A percentile compares a stretch with the other conserved stretches of the same genome.
phyloP scores from a whole-genome alignment of 2,888 invertebrate genomes.

The Macaria liturata region DNA sequence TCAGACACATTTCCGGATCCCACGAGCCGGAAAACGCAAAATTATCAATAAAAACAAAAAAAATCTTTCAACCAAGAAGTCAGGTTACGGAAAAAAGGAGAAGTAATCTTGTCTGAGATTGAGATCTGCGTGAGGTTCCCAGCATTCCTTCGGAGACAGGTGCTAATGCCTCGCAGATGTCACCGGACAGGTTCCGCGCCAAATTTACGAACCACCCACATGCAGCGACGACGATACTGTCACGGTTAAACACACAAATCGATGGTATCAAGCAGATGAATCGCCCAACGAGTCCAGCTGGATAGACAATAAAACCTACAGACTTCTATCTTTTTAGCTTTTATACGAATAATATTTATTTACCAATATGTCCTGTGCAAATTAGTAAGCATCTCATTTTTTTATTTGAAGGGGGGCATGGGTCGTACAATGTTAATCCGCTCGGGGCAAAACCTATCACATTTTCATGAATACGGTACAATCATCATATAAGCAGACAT shows the following conservation, averaged over 20 bases:
- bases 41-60: no score
- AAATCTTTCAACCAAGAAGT: neutral
- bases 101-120: slow-evolving; percentile 1
- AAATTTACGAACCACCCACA: slow-evolving; percentile 61
- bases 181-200: slow-evolving; percentile 62
- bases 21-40: no score
- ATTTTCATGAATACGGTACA: no score
- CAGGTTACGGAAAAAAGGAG: neutral
- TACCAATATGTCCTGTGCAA: no score
- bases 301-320: slow-evolving; percentile 26
- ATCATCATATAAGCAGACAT: no score
- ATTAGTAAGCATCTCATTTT: no score
- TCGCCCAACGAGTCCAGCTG: slow-evolving; percentile 51
- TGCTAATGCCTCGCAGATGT: slow-evolving; percentile 58
- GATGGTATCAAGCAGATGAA: slow-evolving; percentile 66
- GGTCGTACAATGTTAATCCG: no score
- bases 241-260: slow-evolving; percentile 65
- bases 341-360: no score
- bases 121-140: neutral
- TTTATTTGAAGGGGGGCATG: no score
- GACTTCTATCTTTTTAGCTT: no score
- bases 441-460: no score
- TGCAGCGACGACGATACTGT: slow-evolving; percentile 54
- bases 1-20: no score
- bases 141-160: slow-evolving; percentile 32